These are phyloP conservation scores for Clistopyga incitator DNA, from an alignment of 2,888 invertebrate genomes.

Conservation along the genomic window DNA sequence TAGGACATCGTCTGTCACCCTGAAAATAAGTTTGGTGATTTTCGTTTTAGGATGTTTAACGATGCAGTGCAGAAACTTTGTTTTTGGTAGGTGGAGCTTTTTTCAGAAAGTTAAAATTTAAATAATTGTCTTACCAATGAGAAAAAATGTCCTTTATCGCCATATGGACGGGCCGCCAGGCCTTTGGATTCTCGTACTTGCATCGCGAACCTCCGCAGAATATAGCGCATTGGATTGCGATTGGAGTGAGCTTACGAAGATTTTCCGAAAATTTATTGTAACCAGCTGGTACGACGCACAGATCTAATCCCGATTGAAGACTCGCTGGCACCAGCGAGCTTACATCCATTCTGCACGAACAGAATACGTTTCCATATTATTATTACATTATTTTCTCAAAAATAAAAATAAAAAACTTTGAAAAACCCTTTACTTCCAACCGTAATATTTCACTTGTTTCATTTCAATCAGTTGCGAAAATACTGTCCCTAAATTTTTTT, in stretches of 20 bases:
- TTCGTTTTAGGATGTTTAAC: too few relatives aligned
- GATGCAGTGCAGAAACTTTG: background rate
- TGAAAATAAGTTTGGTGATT: too few relatives aligned
- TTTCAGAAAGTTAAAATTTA: background rate
- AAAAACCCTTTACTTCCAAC: background rate
- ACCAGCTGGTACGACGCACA: slow-evolving; percentile 76
- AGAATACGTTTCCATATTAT: slow-evolving; percentile 10
- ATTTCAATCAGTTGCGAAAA: background rate
- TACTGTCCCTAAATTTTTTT: background rate
- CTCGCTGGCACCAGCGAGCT: slow-evolving; percentile 81
- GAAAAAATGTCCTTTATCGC: slow-evolving; percentile 93
- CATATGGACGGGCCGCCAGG: slow-evolving; percentile 87
- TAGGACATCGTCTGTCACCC: too few relatives aligned
- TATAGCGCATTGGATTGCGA: slow-evolving; percentile 91
- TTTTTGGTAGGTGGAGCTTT: background rate
- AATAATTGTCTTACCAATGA: slow-evolving; percentile 88
- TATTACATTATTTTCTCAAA: background rate
- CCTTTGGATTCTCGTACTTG: slow-evolving; percentile 90
- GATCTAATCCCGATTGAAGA: slow-evolving; percentile 77
- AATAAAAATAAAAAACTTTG: too few relatives aligned
- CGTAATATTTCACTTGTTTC: background rate
- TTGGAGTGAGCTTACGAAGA: slow-evolving; percentile 88
- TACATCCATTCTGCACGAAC: slow-evolving; percentile 78
- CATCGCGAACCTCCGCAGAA: slow-evolving; percentile 94
- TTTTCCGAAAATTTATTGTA: slow-evolving; percentile 85